A percentile compares a stretch with the other conserved stretches of the same genome.
phyloP scores from a whole-genome alignment of 2,797 vertebrate species.

The Neosalanx taihuensis region DNA sequence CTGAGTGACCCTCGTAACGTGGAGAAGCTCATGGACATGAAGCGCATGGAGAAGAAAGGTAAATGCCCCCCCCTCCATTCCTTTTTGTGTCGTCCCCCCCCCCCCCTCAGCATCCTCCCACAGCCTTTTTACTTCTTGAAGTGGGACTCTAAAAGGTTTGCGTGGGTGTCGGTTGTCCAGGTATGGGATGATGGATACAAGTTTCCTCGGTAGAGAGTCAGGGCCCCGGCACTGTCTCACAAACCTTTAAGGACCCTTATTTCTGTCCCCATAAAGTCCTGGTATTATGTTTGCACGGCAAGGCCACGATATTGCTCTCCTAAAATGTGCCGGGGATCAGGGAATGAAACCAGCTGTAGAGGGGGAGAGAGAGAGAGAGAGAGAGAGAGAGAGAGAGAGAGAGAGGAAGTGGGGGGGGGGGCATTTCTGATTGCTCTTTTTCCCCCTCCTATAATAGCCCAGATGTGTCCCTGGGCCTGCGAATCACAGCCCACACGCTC shows the following conservation, averaged over 20 bases:
- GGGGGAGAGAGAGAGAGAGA: neutral
- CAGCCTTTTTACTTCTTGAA: neutral
- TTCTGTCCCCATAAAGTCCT: neutral
- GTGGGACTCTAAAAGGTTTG: neutral
- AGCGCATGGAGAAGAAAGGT: conserved; percentile 99
- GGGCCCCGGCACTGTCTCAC: no score
- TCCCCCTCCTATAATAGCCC: conserved; percentile 38
- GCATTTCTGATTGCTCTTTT: conserved; percentile 43
- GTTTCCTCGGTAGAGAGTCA: no score
- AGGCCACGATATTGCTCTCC: neutral
- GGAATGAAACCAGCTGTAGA: neutral
- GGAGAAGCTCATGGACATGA: conserved; percentile 99
- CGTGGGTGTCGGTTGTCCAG: neutral
- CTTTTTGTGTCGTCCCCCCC: neutral
- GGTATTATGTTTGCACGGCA: neutral
- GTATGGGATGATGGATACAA: neutral
- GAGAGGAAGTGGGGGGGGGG: neutral
- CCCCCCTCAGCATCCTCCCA: neutral
- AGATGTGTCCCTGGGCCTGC: conserved; percentile 41
- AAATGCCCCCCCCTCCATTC: conserved; percentile 16
- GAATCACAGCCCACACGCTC: conserved; percentile 28
- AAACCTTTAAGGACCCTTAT: neutral
- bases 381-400: neutral
- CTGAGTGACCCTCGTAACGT: conserved; percentile 96
- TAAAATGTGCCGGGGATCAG: neutral